A percentile compares a stretch with the other conserved stretches of the same genome.
Evolutionary conservation across 2,888 invertebrate species (phyloP).

Genomic region (Ischnus inquisitorius): DNA sequence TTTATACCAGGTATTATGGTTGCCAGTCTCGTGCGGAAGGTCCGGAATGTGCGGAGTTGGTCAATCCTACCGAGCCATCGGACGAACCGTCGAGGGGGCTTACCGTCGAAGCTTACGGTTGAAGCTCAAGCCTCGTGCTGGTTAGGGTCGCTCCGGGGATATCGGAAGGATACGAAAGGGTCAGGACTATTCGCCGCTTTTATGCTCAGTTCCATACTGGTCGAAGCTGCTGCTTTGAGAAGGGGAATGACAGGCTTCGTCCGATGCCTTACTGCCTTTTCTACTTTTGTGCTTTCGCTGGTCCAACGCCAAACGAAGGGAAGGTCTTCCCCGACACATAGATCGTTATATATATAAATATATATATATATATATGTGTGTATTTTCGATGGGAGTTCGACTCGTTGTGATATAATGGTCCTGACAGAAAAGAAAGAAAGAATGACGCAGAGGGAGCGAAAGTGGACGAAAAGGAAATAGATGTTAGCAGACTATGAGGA

Average conservation of each 20-base stretch:
- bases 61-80: constrained; percentile 25
- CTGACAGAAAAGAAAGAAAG: constrained; percentile 4
- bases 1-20: not conserved
- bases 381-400: constrained; percentile 19
- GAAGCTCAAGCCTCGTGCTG: constrained; percentile 17
- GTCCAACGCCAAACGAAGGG: constrained; percentile 37
- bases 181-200: constrained; percentile 43
- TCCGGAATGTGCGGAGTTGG: constrained; percentile 33
- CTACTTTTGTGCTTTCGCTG: constrained; percentile 26
- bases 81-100: constrained; percentile 18
- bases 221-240: not conserved
- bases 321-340: constrained; percentile 46
- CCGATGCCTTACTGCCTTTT: constrained; percentile 12
- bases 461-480: not conserved
- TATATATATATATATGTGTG: not conserved
- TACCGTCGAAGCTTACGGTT: constrained; percentile 31
- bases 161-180: constrained; percentile 38
- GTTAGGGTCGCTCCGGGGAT: constrained; percentile 39
- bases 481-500: constrained; percentile 14
- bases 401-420: constrained; percentile 8
- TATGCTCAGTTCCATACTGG: not conserved
- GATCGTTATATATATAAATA: not conserved
- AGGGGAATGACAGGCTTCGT: not conserved
- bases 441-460: not conserved
- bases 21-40: constrained; percentile 13